A percentile compares a stretch with the other conserved stretches of the same genome.
Conservation (phyloP, 2,113 vertebrate genomes). For the Cricetomys ansorgei region DNA sequence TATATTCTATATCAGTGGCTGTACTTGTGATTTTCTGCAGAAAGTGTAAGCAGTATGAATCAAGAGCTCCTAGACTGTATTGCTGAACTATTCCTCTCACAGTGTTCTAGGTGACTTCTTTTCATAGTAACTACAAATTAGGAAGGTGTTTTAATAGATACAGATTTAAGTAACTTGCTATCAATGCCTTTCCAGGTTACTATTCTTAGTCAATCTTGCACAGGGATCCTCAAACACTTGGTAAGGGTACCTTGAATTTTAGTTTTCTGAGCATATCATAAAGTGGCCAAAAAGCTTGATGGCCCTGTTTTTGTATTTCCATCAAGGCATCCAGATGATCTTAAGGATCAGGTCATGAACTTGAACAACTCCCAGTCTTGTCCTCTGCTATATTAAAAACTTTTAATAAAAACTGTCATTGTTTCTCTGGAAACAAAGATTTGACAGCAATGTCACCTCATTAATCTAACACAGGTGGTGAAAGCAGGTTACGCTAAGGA, state of each 20-base stretch:
- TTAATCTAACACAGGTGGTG: slow-evolving; percentile 49
- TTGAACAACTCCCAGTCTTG: slow-evolving; percentile 22
- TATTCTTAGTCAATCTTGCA: neutral
- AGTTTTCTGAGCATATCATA: neutral
- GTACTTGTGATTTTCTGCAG: slow-evolving; percentile 36
- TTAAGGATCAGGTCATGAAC: slow-evolving; percentile 17
- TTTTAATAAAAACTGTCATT: slow-evolving; percentile 52
- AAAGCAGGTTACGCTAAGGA: slow-evolving; percentile 42
- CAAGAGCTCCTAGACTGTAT: neutral
- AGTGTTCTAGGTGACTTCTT: neutral
- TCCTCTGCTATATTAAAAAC: slow-evolving; percentile 45
- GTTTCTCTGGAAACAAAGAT: slow-evolving; percentile 51
- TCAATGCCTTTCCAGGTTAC: neutral
- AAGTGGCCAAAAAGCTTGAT: neutral
- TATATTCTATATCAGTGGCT: neutral
- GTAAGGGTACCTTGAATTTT: neutral
- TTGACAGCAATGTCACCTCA: neutral
- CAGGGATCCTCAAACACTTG: neutral
- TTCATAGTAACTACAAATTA: neutral
- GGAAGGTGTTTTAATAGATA: slow-evolving; percentile 20
- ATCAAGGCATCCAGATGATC: neutral
- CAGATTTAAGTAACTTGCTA: neutral
- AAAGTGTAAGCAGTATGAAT: neutral
- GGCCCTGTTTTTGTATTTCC: neutral
- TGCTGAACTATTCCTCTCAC: neutral